A percentile compares a stretch with the other conserved stretches of the same genome.
phyloP scores from a whole-genome alignment of 1,140 invertebrate species.

The Drosophila hydei region DNA sequence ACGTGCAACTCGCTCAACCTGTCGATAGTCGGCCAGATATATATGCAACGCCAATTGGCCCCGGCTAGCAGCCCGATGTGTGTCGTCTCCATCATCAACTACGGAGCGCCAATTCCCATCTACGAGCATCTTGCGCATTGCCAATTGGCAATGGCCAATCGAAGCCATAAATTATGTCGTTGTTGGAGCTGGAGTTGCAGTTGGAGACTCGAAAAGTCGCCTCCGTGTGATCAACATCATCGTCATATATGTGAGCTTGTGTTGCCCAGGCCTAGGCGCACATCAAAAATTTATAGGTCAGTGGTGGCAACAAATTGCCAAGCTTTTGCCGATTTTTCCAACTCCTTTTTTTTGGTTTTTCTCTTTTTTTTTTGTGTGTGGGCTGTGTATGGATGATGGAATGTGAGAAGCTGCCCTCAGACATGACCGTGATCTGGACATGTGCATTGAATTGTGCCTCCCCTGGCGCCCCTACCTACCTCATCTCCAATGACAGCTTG shows the following conservation, averaged over 20 bases:
- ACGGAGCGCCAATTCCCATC: constrained; percentile 34
- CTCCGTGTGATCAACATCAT: constrained; percentile 27
- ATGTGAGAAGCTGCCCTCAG: constrained; percentile 54
- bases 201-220: constrained; percentile 11
- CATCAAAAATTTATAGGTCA: constrained; percentile 84
- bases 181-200: constrained; percentile 26
- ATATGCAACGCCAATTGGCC: constrained; percentile 43
- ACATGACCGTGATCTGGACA: constrained; percentile 36
- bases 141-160: constrained; percentile 51
- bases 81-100: constrained; percentile 51
- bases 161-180: constrained; percentile 76
- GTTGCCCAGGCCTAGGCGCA: constrained; percentile 59
- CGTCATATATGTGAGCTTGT: constrained; percentile 42
- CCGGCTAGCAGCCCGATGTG: constrained; percentile 39
- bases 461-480: not conserved
- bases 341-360: constrained; percentile 2
- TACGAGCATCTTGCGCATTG: constrained; percentile 37
- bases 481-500: not conserved
- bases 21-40: constrained; percentile 55
- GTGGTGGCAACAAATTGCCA: constrained; percentile 83
- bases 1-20: constrained; percentile 70
- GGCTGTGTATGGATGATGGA: constrained; percentile 33
- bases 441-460: constrained; percentile 24
- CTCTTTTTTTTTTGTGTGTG: constrained; percentile 29
- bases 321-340: constrained; percentile 16